Conservation (phyloP, 2,113 vertebrate genomes). For the Trogon melanurus region DNA sequence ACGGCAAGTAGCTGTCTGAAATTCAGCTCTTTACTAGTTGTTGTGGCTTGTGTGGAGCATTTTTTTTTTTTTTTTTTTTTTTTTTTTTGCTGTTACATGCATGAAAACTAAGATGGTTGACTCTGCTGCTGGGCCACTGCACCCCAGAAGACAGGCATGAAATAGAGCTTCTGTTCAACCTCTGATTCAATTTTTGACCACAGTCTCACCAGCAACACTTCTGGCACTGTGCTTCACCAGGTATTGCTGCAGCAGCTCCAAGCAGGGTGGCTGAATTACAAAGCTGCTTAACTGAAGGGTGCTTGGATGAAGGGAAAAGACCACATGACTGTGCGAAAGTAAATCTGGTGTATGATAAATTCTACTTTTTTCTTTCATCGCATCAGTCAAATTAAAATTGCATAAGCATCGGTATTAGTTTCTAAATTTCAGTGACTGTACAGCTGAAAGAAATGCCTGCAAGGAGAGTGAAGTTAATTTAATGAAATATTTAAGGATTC, state of each 20-base stretch:
- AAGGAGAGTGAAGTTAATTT: conserved; percentile 2
- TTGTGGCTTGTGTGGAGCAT: background rate
- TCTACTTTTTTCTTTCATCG: background rate
- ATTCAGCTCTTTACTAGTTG: background rate
- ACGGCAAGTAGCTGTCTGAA: background rate
- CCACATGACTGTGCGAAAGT: background rate
- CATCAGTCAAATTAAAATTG: conserved; percentile 14
- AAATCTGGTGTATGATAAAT: background rate
- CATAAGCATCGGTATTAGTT: background rate
- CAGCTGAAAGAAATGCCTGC: background rate
- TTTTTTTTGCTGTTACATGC: background rate
- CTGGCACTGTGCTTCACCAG: background rate
- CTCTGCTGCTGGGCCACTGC: background rate
- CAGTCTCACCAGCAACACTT: background rate
- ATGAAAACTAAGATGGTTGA: background rate
- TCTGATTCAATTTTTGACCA: background rate
- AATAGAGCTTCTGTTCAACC: background rate
- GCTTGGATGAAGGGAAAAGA: background rate
- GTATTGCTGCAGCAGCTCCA: background rate
- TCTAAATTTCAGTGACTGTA: background rate
- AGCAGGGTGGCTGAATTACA: background rate
- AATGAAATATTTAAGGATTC: background rate
- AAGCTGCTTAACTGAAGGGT: background rate
- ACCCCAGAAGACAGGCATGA: background rate
- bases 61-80: background rate